A percentile compares a stretch with the other conserved stretches of the same genome.
Evolutionary conservation across 1,140 invertebrate species (phyloP).

Genomic region (Leptinotarsa texana): DNA sequence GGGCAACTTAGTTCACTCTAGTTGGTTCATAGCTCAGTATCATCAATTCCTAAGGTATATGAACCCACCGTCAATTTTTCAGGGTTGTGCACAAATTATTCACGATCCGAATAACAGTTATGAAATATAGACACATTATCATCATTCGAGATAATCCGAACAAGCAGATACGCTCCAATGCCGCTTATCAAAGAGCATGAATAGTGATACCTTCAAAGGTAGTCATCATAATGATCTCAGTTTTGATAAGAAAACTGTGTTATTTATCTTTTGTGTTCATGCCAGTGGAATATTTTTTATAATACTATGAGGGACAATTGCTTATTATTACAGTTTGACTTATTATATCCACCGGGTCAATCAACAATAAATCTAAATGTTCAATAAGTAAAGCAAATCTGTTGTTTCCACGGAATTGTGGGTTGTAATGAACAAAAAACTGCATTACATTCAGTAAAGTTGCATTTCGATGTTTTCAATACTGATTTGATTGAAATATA

Average conservation of each 20-base stretch:
- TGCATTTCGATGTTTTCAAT: no score
- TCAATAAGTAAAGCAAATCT: no score
- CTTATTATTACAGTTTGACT: conserved; percentile 9
- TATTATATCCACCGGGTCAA: conserved; percentile 14
- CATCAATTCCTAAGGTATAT: no score
- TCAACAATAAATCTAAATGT: no score
- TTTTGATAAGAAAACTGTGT: not conserved
- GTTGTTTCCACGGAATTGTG: no score
- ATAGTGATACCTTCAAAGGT: not conserved
- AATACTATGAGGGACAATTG: conserved; percentile 1
- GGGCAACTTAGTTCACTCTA: no score
- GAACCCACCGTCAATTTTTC: no score
- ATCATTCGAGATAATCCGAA: not conserved
- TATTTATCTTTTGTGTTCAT: not conserved
- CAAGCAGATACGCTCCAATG: not conserved
- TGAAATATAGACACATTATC: not conserved
- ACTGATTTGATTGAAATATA: no score
- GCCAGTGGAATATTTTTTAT: not conserved
- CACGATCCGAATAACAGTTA: not conserved
- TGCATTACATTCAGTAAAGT: no score
- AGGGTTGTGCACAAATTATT: not conserved
- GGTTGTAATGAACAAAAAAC: no score
- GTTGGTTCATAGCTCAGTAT: no score
- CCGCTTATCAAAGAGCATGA: not conserved
- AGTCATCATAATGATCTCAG: conserved; percentile 15